Base-by-base conservation (phyloP, 2,113 vertebrate species). In the Oryzias javanicus region DNA sequence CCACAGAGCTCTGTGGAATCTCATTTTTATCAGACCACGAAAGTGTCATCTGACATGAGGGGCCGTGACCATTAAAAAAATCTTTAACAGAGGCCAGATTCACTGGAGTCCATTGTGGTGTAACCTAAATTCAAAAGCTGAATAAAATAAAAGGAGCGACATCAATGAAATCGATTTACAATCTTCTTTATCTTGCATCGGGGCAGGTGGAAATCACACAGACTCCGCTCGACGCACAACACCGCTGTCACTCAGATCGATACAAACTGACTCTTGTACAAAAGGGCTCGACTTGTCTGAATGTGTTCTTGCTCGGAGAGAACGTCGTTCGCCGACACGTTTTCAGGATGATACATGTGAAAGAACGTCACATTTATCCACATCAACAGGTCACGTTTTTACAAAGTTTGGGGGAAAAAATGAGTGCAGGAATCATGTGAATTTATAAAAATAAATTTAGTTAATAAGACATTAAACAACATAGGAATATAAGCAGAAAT, bases 131-230 rank as follows among this genome's bases (percentile, higher is more conserved):
- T 81, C 68, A 80, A 72, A 79, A 66, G 67, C 71, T 72, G 74
- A 70, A 72, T 50, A 56, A 47, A 53, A 1, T 17, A 54, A 60
- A 64, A 68, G 41, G 62, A 49, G 65, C 46, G 27, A 76, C 81
- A 78, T 89, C 87, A 85, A 87, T 86, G 52, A 67, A 81, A 91
- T 91, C 46, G 85, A 91, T 89, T 86, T 79, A 85, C 80, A 78
- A 82, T 82, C 79, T 81, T 81, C 82, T 84, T 87, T 89, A 86
- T 89, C 86, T 89, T 73, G 63, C 81, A 83, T 85, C 77, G 42
- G 78, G 81, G 66, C 76, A 80, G 66, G 72, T 81, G 72, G 82
- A 86, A 86, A 89, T 88, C 86, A 76, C 72, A 80, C 86, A 70
- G 86, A 88, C 83, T 87, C 72, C 78, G 73, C 69, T 75, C 78